These are phyloP conservation scores for Aphodius granarius DNA, from an alignment of 2,888 invertebrate genomes.

Conservation along the genomic window DNA sequence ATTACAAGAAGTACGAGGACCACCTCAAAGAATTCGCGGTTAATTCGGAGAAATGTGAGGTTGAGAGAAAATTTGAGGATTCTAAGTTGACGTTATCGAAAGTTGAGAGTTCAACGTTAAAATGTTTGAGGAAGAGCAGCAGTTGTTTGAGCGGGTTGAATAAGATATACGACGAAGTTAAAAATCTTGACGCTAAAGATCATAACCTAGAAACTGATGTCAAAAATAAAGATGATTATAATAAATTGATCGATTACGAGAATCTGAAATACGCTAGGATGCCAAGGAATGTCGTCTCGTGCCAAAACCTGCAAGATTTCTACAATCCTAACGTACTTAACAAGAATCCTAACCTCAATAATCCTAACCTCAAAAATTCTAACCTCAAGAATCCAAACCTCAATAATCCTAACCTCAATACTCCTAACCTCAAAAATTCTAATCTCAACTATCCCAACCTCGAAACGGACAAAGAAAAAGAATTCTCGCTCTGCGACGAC, in stretches of 20 bases:
- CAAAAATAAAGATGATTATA: slow-evolving; percentile 16
- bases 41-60: not conserved
- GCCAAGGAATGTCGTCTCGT: not conserved
- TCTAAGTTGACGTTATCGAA: not conserved
- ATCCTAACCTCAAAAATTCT: too few relatives aligned
- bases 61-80: not conserved
- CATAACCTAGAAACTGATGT: slow-evolving; percentile 22
- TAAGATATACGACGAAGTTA: slow-evolving; percentile 12
- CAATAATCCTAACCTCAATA: too few relatives aligned
- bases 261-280: not conserved
- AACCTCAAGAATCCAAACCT: too few relatives aligned
- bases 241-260: not conserved
- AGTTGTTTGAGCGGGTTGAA: slow-evolving; percentile 24
- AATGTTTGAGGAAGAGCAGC: slow-evolving; percentile 16
- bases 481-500: not conserved
- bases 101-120: not conserved
- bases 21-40: slow-evolving; percentile 42
- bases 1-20: slow-evolving; percentile 47
- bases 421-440: too few relatives aligned
- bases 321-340: too few relatives aligned
- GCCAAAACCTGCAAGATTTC: not conserved
- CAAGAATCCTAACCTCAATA: too few relatives aligned
- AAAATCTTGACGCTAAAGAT: not conserved
- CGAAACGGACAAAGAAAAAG: slow-evolving; percentile 11
- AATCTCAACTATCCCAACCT: not conserved